Conservation (phyloP, 1,140 invertebrate genomes). For the Macrosteles quadrilineatus region DNA sequence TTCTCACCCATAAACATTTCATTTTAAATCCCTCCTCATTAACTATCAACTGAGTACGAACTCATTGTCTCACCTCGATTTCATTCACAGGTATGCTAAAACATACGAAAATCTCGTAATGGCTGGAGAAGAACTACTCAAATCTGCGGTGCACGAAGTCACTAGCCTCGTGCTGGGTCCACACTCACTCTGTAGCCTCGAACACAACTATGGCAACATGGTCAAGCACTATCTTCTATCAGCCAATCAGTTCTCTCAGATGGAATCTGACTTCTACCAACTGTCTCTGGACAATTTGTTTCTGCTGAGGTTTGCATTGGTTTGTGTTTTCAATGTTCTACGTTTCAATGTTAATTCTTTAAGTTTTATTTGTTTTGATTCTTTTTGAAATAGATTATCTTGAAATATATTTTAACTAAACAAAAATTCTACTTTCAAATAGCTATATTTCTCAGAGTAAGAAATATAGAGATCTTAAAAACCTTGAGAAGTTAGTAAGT, state of each 20-base stretch:
- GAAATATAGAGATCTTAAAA: no score
- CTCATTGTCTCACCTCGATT: no score
- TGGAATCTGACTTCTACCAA: background rate
- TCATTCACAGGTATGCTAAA: background rate
- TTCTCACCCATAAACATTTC: no score
- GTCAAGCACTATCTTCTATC: background rate
- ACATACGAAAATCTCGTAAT: background rate
- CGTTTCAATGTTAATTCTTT: background rate
- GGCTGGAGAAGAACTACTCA: background rate
- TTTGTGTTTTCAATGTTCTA: background rate
- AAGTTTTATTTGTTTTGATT: no score
- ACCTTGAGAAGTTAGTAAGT: no score
- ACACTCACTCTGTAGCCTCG: background rate
- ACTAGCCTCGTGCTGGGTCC: background rate
- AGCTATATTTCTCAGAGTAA: background rate
- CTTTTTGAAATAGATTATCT: background rate
- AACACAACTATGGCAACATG: background rate
- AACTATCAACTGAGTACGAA: no score
- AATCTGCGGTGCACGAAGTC: background rate
- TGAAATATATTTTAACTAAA: background rate
- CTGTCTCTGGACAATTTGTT: background rate
- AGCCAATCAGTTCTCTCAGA: background rate
- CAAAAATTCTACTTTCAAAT: background rate
- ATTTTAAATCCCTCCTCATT: no score
- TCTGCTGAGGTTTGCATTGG: background rate